phyloP scores from a whole-genome alignment of 2,113 vertebrate species.

The Mirza zaza region DNA sequence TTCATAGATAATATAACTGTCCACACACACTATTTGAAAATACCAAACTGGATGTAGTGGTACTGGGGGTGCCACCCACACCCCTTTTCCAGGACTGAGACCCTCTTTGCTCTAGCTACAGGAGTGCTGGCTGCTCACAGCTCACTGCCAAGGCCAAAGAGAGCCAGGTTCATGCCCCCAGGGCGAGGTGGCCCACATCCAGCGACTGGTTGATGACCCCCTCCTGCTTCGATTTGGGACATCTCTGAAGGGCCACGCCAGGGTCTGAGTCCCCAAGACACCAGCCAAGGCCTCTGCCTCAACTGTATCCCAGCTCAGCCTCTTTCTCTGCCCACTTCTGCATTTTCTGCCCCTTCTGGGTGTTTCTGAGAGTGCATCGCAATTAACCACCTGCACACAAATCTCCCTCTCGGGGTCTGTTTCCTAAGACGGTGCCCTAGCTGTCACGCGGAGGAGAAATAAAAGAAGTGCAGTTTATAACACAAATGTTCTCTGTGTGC shows the following conservation, averaged over 20 bases:
- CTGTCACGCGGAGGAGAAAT: neutral
- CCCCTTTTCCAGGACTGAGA: neutral
- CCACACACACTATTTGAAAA: neutral
- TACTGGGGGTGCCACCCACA: neutral
- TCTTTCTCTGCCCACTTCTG: neutral
- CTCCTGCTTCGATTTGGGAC: neutral
- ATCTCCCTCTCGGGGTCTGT: neutral
- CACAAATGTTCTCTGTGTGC: neutral
- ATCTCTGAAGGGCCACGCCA: neutral
- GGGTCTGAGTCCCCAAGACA: neutral
- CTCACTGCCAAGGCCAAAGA: neutral
- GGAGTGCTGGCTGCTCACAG: neutral
- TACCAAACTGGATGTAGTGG: too few relatives aligned
- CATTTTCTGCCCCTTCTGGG: too few relatives aligned
- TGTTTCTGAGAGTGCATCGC: fast-evolving
- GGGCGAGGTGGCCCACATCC: neutral
- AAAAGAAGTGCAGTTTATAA: neutral
- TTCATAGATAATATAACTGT: neutral
- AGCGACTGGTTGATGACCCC: neutral
- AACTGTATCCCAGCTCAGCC: fast-evolving
- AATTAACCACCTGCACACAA: neutral
- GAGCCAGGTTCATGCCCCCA: neutral
- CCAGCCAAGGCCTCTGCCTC: neutral
- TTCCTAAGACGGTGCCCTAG: neutral
- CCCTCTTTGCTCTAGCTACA: neutral